Conservation (phyloP, 2,113 vertebrate genomes). For the Tylochromis polylepis region DNA sequence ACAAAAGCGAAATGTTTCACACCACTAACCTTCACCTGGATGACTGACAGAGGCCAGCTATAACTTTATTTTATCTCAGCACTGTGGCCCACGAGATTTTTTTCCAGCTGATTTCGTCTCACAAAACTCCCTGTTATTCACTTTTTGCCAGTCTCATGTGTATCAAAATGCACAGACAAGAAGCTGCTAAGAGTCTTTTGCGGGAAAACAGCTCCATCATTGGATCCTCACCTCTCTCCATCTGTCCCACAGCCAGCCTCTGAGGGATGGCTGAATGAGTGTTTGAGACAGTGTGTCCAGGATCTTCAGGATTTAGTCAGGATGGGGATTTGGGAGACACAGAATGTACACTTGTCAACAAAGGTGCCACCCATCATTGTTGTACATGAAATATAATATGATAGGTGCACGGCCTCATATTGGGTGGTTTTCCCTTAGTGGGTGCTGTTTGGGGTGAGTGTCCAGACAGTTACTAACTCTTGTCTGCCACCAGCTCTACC, state of each 20-base stretch:
- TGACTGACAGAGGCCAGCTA: neutral
- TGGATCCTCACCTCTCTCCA: neutral
- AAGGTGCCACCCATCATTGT: conserved; percentile 37
- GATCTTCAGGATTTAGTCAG: conserved; percentile 32
- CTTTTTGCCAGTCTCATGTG: conserved; percentile 9
- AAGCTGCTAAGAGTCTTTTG: conserved; percentile 37
- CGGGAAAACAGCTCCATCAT: neutral
- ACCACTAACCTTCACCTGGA: neutral
- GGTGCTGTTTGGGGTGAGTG: conserved; percentile 30
- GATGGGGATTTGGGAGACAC: conserved; percentile 6
- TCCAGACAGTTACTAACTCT: conserved; percentile 45
- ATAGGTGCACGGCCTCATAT: conserved; percentile 36
- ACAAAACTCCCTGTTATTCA: conserved; percentile 32
- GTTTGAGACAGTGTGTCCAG: conserved; percentile 20
- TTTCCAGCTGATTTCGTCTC: conserved; percentile 35
- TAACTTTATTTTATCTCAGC: neutral
- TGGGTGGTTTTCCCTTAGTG: conserved; percentile 30
- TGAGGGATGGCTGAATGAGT: conserved; percentile 12
- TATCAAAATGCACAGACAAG: conserved; percentile 1
- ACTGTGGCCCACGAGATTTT: conserved; percentile 18
- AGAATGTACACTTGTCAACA: conserved; percentile 54
- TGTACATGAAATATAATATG: conserved; percentile 46
- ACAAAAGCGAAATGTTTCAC: neutral
- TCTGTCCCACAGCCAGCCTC: conserved; percentile 8
- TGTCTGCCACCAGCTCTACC: conserved; percentile 41